Evolutionary conservation across 2,797 vertebrate species (phyloP), one percentile per base, ranked within the genome.

Genomic region (Cirrhinus molitorella): DNA sequence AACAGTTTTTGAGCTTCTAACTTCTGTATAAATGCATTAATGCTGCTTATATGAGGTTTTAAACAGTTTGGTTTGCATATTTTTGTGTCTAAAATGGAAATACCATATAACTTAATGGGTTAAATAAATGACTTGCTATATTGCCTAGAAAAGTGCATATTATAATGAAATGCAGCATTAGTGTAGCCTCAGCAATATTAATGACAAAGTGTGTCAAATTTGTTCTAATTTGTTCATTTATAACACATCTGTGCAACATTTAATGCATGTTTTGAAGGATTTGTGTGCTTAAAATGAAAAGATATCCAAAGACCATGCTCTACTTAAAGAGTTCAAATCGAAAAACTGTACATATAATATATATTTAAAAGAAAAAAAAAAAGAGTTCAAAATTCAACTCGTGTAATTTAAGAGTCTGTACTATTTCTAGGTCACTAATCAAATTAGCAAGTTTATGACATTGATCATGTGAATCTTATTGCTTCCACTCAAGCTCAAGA

Each of bases 361-460:
- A 72, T 19, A 72, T 49, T 47, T 10, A 10, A 4, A 10, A 13
- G 8, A 23, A n/a, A 25, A 19, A 43, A n/a, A n/a, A n/a, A n/a
- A n/a, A n/a, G n/a, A n/a, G n/a, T n/a, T n/a, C n/a, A n/a, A n/a
- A n/a, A n/a, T n/a, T n/a, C n/a, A n/a, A n/a, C n/a, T n/a, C n/a
- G n/a, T n/a, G n/a, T n/a, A n/a, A n/a, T n/a, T n/a, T 53, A 34
- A n/a, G 9, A 51, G 2, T 11, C 14, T 71, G 68, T 49, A 28
- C 68, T 49, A 47, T 49, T 53, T 55, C 2, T 57, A 55, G 19
- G 31, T 75, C 53, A 57, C 12, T 53, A 57, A 28, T 74, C 11
- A 74, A 57, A 45, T 43, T 11, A 23, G 4, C 31, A 43, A 45
- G 55, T 63, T 61, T 61, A 40, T 61, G 57, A 77, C 74, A 61